These are phyloP conservation scores for Mythimna impura DNA, from an alignment of 2,888 invertebrate species.

Conservation along the genomic window DNA sequence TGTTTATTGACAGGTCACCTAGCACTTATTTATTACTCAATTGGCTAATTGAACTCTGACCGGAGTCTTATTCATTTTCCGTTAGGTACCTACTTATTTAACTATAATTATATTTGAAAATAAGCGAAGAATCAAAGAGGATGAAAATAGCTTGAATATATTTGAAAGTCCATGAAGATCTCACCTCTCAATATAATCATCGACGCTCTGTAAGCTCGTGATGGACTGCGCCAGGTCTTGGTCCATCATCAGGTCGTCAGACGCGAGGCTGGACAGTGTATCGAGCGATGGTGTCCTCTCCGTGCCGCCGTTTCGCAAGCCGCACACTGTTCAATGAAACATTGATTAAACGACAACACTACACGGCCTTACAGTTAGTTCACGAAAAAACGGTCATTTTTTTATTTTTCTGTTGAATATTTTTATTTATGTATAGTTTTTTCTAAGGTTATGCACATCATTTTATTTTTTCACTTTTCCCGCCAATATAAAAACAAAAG, in stretches of 20 bases:
- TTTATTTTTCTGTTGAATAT: neutral
- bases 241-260: constrained; percentile 97
- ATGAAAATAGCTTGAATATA: neutral
- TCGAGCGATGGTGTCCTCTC: constrained; percentile 94
- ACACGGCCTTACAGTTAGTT: neutral
- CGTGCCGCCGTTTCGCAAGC: constrained; percentile 81
- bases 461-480: constrained; percentile 8
- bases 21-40: neutral
- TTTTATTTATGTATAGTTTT: no score
- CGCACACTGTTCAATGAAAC: constrained; percentile 69
- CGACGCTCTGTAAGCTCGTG: constrained; percentile 90
- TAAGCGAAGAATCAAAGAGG: no score
- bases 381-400: neutral
- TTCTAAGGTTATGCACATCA: neutral
- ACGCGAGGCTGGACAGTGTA: constrained; percentile 96
- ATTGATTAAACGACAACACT: neutral
- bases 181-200: constrained; percentile 90
- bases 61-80: neutral
- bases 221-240: constrained; percentile 93
- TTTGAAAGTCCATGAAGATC: neutral
- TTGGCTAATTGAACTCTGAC: constrained; percentile 13
- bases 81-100: no score
- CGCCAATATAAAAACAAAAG: constrained; percentile 14
- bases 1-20: neutral
- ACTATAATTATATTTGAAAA: no score